A percentile compares a stretch with the other conserved stretches of the same genome.
phyloP scores from a whole-genome alignment of 2,113 vertebrate genomes.

The Calcarius ornatus region DNA sequence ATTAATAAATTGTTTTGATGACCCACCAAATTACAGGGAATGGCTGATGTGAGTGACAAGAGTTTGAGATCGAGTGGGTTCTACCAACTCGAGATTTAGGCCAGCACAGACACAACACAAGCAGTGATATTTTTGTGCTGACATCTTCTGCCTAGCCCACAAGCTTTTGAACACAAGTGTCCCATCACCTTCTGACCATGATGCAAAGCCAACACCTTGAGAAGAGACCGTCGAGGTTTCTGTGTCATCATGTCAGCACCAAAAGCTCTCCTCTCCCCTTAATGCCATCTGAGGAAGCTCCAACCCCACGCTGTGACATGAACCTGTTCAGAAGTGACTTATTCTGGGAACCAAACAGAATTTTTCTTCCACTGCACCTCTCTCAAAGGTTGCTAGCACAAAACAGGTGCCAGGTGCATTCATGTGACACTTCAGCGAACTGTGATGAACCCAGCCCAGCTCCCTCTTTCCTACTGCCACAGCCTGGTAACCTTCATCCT shows the following conservation, averaged over 20 bases:
- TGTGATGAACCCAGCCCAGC: not conserved
- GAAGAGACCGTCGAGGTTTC: not conserved
- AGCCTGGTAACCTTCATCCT: not conserved
- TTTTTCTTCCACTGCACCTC: not conserved
- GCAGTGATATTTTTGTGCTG: not conserved
- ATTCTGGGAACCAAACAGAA: not conserved
- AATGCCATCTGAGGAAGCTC: not conserved
- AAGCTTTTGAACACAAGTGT: not conserved
- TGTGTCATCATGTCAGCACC: not conserved
- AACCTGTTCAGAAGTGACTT: not conserved
- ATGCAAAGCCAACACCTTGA: not conserved
- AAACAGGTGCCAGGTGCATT: not conserved
- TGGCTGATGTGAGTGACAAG: not conserved
- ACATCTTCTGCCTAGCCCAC: not conserved
- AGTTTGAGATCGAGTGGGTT: not conserved
- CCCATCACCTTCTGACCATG: not conserved
- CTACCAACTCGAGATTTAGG: not conserved
- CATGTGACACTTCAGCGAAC: not conserved
- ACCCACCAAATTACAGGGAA: not conserved
- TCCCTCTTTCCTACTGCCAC: not conserved
- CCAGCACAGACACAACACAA: not conserved
- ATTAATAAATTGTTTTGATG: not conserved
- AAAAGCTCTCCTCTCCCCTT: not conserved
- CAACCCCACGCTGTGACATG: rapidly evolving
- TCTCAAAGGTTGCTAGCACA: not conserved